A percentile compares a stretch with the other conserved stretches of the same genome.
Conservation (phyloP, 2,113 vertebrate genomes). For the Mohoua ochrocephala region DNA sequence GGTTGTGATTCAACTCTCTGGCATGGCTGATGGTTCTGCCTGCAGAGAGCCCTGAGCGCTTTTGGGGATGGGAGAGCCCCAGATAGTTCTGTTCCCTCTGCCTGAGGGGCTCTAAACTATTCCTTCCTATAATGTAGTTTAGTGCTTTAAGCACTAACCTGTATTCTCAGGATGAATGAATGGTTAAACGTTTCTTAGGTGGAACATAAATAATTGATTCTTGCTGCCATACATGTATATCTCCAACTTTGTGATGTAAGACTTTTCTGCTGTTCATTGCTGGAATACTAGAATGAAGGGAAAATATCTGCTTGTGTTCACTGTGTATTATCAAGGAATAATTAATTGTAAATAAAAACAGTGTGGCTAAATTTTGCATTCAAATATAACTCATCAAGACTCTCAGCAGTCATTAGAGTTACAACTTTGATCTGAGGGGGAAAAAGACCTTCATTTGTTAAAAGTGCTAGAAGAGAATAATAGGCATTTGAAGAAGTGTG, state of each 20-base stretch:
- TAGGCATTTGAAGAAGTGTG: not conserved
- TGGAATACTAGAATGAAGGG: not conserved
- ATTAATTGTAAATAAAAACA: not conserved
- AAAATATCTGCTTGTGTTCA: not conserved
- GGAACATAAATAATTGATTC: not conserved
- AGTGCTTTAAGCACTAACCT: not conserved
- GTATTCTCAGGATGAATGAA: not conserved
- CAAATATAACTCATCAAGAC: not conserved
- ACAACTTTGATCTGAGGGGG: not conserved
- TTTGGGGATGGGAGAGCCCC: not conserved
- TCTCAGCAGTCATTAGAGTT: not conserved
- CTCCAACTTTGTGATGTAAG: not conserved
- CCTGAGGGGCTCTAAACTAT: not conserved
- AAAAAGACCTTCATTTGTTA: not conserved
- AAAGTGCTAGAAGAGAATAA: not conserved
- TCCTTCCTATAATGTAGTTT: not conserved
- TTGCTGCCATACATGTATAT: not conserved
- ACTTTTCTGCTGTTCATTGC: not conserved
- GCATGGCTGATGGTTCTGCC: not conserved
- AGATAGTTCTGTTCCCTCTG: not conserved
- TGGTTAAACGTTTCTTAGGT: not conserved
- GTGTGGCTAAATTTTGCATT: not conserved
- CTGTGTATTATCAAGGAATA: not conserved
- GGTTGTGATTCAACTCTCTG: not conserved
- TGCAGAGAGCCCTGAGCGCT: accelerated